These are phyloP conservation scores for Murina feae DNA, from an alignment of 2,113 vertebrate species.

Conservation along the genomic window DNA sequence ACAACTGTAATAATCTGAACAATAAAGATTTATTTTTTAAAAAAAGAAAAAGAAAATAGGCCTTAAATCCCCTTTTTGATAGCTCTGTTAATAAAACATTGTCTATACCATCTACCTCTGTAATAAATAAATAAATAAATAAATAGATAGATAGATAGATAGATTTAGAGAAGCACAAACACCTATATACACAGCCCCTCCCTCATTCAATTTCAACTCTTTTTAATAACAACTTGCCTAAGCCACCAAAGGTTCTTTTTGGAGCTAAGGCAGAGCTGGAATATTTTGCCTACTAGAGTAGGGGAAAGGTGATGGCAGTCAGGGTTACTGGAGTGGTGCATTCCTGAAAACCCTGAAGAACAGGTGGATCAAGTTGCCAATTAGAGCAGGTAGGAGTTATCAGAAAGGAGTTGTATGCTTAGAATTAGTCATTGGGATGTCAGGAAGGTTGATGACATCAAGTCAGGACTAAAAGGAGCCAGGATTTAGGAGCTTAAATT, in stretches of 20 bases:
- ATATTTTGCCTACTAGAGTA: background rate
- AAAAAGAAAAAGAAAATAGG: no score
- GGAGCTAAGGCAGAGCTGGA: background rate
- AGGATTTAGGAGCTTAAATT: constrained; percentile 24
- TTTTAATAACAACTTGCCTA: background rate
- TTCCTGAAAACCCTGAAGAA: constrained; percentile 42
- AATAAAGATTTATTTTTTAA: no score
- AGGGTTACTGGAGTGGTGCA: background rate
- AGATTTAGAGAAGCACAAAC: background rate
- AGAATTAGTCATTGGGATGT: constrained; percentile 15
- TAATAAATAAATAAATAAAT: no score
- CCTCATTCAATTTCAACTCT: background rate
- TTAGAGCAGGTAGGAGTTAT: background rate
- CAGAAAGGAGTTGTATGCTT: background rate
- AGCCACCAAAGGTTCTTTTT: background rate
- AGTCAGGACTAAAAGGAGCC: background rate
- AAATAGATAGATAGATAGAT: no score
- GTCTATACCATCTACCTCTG: background rate
- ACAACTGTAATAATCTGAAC: no score
- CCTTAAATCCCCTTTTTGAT: background rate
- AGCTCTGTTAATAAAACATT: background rate
- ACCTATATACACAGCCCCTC: background rate
- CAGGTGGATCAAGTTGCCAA: background rate
- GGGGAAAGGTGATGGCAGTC: background rate
- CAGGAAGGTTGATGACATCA: constrained; percentile 19